Conservation (phyloP, 1,140 invertebrate species). For the Drosophila azteca region DNA sequence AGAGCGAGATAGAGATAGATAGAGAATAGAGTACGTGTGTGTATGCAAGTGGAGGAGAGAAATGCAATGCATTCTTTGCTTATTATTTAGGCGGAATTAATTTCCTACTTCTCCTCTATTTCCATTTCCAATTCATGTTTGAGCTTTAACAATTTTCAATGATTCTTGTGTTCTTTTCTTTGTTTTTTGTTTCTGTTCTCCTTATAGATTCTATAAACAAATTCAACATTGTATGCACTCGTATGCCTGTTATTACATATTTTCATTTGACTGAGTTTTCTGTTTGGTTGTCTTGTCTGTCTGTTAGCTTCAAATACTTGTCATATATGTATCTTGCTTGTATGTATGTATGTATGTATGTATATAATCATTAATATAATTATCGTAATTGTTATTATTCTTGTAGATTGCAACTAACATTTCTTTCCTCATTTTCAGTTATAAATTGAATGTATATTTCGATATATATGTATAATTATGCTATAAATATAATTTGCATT, state of each 20-base stretch:
- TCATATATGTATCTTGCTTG: too few relatives aligned
- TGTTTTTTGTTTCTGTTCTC: constrained; percentile 37
- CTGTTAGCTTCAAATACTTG: constrained; percentile 24
- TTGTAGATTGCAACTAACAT: constrained; percentile 44
- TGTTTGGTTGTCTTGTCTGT: constrained; percentile 3
- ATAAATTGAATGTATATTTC: constrained; percentile 55
- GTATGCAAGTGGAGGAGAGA: constrained; percentile 25
- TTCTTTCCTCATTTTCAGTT: constrained; percentile 7
- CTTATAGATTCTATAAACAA: constrained; percentile 83
- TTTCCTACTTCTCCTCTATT: constrained; percentile 14
- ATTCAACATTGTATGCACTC: constrained; percentile 73
- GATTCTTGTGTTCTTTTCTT: constrained; percentile 36
- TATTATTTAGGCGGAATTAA: neutral
- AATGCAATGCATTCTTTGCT: constrained; percentile 20
- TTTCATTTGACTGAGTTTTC: constrained; percentile 44
- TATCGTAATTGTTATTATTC: constrained; percentile 18
- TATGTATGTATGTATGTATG: too few relatives aligned
- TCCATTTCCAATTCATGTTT: constrained; percentile 42
- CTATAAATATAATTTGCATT: constrained; percentile 42
- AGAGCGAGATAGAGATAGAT: constrained; percentile 14
- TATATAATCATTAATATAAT: constrained; percentile 13
- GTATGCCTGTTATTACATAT: constrained; percentile 1
- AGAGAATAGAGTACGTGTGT: neutral
- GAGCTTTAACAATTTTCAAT: constrained; percentile 78
- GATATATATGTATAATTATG: constrained; percentile 54